These are phyloP conservation scores for Galerucella nymphaeae DNA, from an alignment of 2,888 invertebrate genomes.

Conservation along the genomic window DNA sequence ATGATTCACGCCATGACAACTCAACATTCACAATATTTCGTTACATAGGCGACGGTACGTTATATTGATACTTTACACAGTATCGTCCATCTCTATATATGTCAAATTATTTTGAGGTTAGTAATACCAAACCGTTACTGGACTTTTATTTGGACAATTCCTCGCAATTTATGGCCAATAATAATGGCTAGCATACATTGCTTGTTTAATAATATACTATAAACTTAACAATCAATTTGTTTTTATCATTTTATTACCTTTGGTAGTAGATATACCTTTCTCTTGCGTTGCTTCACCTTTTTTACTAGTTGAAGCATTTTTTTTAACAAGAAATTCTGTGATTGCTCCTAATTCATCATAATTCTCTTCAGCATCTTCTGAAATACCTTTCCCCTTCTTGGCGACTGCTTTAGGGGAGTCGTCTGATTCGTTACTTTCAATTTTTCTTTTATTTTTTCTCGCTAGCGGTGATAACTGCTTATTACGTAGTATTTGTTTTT, in stretches of 20 bases:
- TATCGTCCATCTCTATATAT: too few relatives aligned
- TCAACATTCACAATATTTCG: too few relatives aligned
- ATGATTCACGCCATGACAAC: too few relatives aligned
- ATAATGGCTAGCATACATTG: too few relatives aligned
- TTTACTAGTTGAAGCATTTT: not conserved
- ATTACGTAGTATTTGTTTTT: slow-evolving; percentile 35
- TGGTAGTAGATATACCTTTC: not conserved
- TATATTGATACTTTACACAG: too few relatives aligned
- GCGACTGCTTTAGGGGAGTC: not conserved
- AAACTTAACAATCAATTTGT: too few relatives aligned
- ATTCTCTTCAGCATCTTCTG: slow-evolving; percentile 12
- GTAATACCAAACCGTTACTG: too few relatives aligned
- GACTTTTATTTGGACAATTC: too few relatives aligned
- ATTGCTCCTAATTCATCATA: slow-evolving; percentile 27
- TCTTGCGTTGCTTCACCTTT: not conserved
- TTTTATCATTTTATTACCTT: not conserved
- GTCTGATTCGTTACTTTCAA: not conserved
- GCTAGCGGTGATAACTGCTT: slow-evolving; percentile 1
- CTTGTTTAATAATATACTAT: too few relatives aligned
- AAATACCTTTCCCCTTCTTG: slow-evolving; percentile 15
- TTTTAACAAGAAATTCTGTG: slow-evolving; percentile 27
- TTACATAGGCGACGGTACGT: too few relatives aligned
- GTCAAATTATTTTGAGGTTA: too few relatives aligned
- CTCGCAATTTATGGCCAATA: too few relatives aligned
- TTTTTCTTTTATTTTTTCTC: slow-evolving; percentile 26